These are phyloP conservation scores for Lepilemur septentrionalis DNA, from an alignment of 2,797 vertebrate species.

Conservation along the genomic window DNA sequence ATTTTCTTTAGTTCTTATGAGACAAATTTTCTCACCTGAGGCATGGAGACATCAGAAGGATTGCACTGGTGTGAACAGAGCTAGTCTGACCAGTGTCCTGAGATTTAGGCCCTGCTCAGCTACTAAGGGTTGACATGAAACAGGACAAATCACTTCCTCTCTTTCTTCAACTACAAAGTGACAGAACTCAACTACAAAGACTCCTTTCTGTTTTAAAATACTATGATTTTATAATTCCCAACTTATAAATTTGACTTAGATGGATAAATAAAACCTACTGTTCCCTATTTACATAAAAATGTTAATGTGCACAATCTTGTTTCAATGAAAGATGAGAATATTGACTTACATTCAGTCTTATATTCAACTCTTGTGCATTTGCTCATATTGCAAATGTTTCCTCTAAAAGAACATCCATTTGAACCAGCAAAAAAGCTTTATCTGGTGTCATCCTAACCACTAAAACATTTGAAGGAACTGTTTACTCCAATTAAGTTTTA, in stretches of 20 bases:
- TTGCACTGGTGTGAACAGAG: background rate
- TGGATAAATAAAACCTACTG: background rate
- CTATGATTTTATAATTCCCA: background rate
- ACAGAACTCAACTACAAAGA: background rate
- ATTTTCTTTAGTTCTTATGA: background rate
- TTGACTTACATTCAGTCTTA: background rate
- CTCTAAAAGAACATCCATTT: background rate
- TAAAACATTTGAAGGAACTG: background rate
- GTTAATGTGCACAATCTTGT: background rate
- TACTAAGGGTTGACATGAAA: background rate
- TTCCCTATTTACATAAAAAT: background rate
- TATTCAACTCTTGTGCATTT: background rate
- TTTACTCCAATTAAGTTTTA: conserved; percentile 32
- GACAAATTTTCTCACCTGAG: background rate
- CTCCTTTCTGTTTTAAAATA: background rate
- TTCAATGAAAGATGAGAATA: background rate
- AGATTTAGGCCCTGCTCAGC: background rate
- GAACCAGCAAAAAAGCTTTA: background rate
- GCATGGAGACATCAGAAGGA: background rate
- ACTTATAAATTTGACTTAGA: background rate
- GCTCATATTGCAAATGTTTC: background rate
- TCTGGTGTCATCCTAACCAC: conserved; percentile 26
- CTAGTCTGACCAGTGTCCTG: background rate
- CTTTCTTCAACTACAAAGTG: background rate
- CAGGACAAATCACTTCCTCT: background rate